Percentiles rank a stretch among this genome's conserved stretches.
phyloP scores from a whole-genome alignment of 2,888 invertebrate genomes.

The Agonopterix subpropinquella region DNA sequence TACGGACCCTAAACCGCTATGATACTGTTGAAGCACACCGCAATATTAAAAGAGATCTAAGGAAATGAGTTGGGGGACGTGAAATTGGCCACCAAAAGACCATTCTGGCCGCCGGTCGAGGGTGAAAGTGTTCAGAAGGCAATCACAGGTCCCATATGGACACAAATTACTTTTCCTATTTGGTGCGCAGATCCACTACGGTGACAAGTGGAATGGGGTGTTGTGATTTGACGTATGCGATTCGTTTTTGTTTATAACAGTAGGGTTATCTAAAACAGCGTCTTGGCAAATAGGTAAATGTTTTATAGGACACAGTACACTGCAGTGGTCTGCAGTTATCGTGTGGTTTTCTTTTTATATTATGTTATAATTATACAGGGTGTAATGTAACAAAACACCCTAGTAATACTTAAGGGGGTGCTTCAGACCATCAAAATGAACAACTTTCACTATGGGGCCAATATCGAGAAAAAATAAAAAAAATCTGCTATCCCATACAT shows the following conservation, averaged over 20 bases:
- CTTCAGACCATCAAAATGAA: too few relatives aligned
- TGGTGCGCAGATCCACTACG: slow-evolving; percentile 50
- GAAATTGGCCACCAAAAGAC: slow-evolving; percentile 59
- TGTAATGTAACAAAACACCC: too few relatives aligned
- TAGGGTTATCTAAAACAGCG: background rate
- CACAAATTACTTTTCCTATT: slow-evolving; percentile 71
- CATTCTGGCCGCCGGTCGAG: slow-evolving; percentile 43
- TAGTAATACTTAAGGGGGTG: too few relatives aligned
- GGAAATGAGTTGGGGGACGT: slow-evolving; percentile 49
- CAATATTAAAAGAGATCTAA: slow-evolving; percentile 56
- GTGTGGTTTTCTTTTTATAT: too few relatives aligned
- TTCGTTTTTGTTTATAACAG: slow-evolving; percentile 14
- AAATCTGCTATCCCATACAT: too few relatives aligned
- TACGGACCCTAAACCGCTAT: slow-evolving; percentile 18
- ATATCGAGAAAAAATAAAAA: too few relatives aligned
- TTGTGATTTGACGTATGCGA: slow-evolving; percentile 29
- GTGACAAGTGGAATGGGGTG: slow-evolving; percentile 65
- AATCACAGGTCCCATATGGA: slow-evolving; percentile 73
- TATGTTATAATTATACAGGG: too few relatives aligned
- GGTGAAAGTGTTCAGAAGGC: slow-evolving; percentile 62
- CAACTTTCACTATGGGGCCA: too few relatives aligned
- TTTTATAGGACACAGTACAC: too few relatives aligned
- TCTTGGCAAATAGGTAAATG: too few relatives aligned
- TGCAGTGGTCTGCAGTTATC: too few relatives aligned
- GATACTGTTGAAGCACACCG: slow-evolving; percentile 27